Evolutionary conservation across 2,113 vertebrate genomes (phyloP).

Genomic region (Boulengeromyrus knoepffleri): DNA sequence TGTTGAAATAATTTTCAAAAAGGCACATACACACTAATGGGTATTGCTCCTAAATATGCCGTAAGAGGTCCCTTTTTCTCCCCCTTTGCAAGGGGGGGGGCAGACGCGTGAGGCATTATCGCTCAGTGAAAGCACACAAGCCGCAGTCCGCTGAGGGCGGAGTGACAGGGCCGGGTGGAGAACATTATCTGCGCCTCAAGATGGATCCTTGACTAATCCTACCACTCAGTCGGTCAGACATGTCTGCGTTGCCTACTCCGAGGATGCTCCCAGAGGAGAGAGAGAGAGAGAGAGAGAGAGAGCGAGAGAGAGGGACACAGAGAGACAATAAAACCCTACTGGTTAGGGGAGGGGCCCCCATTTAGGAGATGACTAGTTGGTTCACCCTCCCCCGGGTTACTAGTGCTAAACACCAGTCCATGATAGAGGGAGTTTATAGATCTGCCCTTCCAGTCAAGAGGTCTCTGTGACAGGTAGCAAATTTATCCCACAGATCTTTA

Average conservation of each 20-base stretch:
- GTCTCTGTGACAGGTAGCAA: neutral
- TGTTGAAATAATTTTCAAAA: slow-evolving; percentile 47
- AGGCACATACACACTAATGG: slow-evolving; percentile 28
- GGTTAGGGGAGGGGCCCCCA: neutral
- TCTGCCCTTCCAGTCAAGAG: neutral
- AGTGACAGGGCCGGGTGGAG: slow-evolving; percentile 44
- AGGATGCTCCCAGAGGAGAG: slow-evolving; percentile 56
- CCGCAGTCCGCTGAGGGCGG: slow-evolving; percentile 48
- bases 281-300: slow-evolving; percentile 12
- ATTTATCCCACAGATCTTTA: neutral
- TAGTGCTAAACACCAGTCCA: slow-evolving; percentile 27
- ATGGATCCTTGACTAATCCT: slow-evolving; percentile 69
- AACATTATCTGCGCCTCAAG: slow-evolving; percentile 65
- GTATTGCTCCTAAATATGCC: slow-evolving; percentile 8
- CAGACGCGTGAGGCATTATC: slow-evolving; percentile 11
- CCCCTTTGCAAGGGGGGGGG: neutral
- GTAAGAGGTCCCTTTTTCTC: neutral
- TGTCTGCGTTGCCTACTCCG: slow-evolving; percentile 59
- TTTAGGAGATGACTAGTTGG: slow-evolving; percentile 22
- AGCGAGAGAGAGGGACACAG: neutral
- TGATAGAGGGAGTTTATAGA: neutral
- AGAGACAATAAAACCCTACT: neutral
- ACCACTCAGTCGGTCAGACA: slow-evolving; percentile 31
- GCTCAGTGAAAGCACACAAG: slow-evolving; percentile 25
- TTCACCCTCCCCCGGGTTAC: slow-evolving; percentile 29